Evolutionary conservation across 2,113 vertebrate species (phyloP).

Genomic region (Holacanthus passer): DNA sequence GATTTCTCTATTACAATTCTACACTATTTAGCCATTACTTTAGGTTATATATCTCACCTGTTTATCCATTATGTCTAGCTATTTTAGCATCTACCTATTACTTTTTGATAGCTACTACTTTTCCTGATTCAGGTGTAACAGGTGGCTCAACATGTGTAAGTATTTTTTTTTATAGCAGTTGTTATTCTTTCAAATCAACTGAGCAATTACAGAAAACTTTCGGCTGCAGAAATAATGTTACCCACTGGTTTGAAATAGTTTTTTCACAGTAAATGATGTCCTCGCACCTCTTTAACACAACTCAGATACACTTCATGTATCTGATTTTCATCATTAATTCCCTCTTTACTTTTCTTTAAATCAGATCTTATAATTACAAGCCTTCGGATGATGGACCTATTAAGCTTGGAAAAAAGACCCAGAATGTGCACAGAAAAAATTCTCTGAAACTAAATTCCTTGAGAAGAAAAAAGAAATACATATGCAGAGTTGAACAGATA

Average conservation of each 20-base stretch:
- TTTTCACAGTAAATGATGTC: neutral
- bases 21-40: no score
- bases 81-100: no score
- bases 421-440: neutral
- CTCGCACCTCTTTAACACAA: neutral
- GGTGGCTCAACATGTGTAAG: no score
- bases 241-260: neutral
- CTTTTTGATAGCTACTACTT: no score
- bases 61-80: no score
- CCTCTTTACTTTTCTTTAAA: neutral
- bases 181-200: no score
- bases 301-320: neutral
- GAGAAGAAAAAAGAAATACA: constrained; percentile 11
- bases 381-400: neutral
- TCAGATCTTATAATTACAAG: neutral
- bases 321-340: neutral
- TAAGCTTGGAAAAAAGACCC: neutral
- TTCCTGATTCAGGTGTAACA: no score
- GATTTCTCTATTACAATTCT: no score
- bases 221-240: neutral
- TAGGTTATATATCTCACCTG: no score
- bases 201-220: no score
- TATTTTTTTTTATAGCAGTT: no score
- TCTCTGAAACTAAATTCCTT: constrained; percentile 7
- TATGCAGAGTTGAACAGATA: constrained; percentile 19